A percentile compares a stretch with the other conserved stretches of the same genome.
These are phyloP conservation scores for Aelia acuminata DNA, from an alignment of 2,888 invertebrate genomes.

Conservation along the genomic window DNA sequence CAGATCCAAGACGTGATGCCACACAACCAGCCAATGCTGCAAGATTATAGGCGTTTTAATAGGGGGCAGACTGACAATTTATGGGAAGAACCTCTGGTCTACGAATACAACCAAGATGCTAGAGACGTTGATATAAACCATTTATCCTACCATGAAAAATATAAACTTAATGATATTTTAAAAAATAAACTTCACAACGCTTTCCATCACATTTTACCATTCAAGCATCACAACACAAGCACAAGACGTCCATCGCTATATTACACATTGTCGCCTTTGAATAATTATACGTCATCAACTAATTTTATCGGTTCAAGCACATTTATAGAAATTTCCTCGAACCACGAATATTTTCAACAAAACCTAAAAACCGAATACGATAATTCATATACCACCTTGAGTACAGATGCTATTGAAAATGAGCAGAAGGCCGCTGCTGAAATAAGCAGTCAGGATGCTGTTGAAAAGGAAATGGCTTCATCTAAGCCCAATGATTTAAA, in stretches of 20 bases:
- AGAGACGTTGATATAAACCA: constrained; percentile 27
- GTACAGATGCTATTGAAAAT: not conserved
- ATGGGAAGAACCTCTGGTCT: constrained; percentile 50
- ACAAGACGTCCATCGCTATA: not conserved
- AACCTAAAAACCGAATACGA: not conserved
- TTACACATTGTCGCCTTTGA: not conserved
- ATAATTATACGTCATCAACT: not conserved
- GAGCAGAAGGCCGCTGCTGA: not conserved
- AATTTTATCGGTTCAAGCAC: not conserved
- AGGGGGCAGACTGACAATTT: not conserved
- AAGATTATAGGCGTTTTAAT: not conserved
- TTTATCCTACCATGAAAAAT: constrained; percentile 34
- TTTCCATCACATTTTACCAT: not conserved
- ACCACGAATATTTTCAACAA: not conserved
- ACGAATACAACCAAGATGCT: constrained; percentile 46
- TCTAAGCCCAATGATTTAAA: no score
- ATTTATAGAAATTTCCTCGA: not conserved
- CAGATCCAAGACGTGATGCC: constrained; percentile 36
- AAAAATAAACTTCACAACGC: not conserved
- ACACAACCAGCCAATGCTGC: not conserved
- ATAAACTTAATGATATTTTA: constrained; percentile 32
- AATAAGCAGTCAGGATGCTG: not conserved
- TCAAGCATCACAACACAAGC: no score
- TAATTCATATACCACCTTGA: not conserved
- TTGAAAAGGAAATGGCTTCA: not conserved